A percentile compares a stretch with the other conserved stretches of the same genome.
These are phyloP conservation scores for Drosophila longiperda DNA, from an alignment of 2,888 invertebrate genomes.

Conservation along the genomic window DNA sequence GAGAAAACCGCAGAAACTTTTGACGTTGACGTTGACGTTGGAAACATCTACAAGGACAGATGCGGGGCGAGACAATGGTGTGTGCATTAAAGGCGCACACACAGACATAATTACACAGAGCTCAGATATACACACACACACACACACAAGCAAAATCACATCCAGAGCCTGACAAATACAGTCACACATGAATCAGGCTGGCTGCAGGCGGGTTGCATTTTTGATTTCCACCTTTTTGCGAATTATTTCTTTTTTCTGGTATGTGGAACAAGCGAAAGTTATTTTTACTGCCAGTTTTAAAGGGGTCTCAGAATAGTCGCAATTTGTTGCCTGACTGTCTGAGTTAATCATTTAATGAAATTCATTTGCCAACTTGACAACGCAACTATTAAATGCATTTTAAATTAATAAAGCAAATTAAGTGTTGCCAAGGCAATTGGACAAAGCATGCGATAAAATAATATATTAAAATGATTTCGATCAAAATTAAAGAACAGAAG, in stretches of 20 bases:
- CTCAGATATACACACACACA: conserved; percentile 19
- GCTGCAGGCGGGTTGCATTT: conserved; percentile 31
- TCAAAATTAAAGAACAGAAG: not conserved
- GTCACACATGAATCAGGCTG: conserved; percentile 65
- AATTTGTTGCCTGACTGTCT: not conserved
- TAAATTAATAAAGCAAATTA: conserved; percentile 75
- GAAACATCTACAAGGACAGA: conserved; percentile 46
- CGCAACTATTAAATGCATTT: conserved; percentile 71
- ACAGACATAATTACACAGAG: conserved; percentile 76
- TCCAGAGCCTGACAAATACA: conserved; percentile 71
- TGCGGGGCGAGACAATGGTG: conserved; percentile 11
- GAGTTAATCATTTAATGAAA: conserved; percentile 40
- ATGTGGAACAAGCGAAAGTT: conserved; percentile 54
- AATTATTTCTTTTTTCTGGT: conserved; percentile 37
- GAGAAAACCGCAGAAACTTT: conserved; percentile 68
- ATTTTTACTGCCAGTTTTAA: conserved; percentile 49
- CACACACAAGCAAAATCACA: conserved; percentile 4
- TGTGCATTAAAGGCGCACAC: conserved; percentile 41
- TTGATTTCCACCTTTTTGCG: conserved; percentile 20
- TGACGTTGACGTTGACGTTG: conserved; percentile 64
- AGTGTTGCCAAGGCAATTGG: conserved; percentile 41
- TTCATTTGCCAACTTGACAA: conserved; percentile 37
- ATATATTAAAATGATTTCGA: not conserved
- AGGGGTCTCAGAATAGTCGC: conserved; percentile 41
- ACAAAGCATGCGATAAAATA: conserved; percentile 2